phyloP scores from a whole-genome alignment of 2,888 invertebrate genomes.

The Chymomyza caudatula region DNA sequence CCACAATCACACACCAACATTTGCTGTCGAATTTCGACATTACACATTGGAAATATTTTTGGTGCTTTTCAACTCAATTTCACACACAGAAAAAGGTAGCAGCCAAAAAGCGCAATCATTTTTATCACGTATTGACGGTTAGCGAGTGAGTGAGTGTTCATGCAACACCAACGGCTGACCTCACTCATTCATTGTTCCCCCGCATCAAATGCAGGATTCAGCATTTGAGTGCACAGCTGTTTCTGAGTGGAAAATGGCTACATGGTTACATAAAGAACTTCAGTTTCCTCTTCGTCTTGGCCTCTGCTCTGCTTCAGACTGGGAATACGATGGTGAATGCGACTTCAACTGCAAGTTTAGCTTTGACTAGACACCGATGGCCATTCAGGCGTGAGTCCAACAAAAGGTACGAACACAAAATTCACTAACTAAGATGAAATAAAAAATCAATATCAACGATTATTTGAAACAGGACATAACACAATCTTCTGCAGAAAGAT shows the following conservation, averaged over 20 bases:
- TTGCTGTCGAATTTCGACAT: not conserved
- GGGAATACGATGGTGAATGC: not conserved
- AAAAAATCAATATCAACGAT: too few relatives aligned
- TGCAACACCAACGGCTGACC: not conserved
- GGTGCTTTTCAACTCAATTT: not conserved
- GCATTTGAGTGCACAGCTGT: constrained; percentile 32
- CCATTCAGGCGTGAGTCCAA: not conserved
- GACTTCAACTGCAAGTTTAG: not conserved
- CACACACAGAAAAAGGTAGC: constrained; percentile 9
- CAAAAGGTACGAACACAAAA: not conserved
- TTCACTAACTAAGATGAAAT: not conserved
- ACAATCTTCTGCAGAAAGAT: too few relatives aligned
- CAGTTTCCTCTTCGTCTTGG: not conserved
- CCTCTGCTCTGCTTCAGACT: not conserved
- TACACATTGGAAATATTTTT: not conserved
- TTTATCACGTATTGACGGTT: constrained; percentile 68
- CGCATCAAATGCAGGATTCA: too few relatives aligned
- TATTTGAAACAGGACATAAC: too few relatives aligned
- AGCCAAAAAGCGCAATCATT: constrained; percentile 53
- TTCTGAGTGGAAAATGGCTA: not conserved
- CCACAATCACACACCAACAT: not conserved
- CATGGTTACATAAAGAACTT: not conserved
- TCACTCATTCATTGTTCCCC: not conserved
- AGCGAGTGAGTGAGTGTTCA: not conserved
- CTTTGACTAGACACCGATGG: not conserved